phyloP scores from a whole-genome alignment of 2,113 vertebrate genomes.

The Trinectes maculatus region DNA sequence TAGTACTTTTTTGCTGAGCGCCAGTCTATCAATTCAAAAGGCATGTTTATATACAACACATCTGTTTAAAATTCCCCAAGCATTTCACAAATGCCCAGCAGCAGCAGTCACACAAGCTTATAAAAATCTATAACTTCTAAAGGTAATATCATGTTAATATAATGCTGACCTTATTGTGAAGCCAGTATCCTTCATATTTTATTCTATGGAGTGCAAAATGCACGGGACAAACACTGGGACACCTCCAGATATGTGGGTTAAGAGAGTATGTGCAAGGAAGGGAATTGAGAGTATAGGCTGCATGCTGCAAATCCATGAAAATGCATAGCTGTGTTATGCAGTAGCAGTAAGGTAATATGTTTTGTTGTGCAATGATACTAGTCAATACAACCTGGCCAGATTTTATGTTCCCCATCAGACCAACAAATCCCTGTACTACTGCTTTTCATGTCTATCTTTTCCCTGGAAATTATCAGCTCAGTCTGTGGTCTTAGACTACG shows the following conservation, averaged over 20 bases:
- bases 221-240: neutral
- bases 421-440: constrained; percentile 4
- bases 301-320: neutral
- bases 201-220: constrained; percentile 10
- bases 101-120: neutral
- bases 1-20: neutral
- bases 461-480: neutral
- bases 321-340: neutral
- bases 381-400: neutral
- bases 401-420: constrained; percentile 1
- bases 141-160: constrained; percentile 22
- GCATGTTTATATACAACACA: neutral
- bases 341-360: neutral
- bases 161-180: constrained; percentile 1
- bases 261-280: neutral
- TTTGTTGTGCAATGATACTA: neutral
- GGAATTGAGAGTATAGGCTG: neutral
- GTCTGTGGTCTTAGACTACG: neutral
- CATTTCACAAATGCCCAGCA: neutral
- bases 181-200: constrained; percentile 28
- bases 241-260: neutral
- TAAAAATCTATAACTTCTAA: neutral
- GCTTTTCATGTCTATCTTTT: neutral
- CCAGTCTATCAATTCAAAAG: neutral
- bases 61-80: neutral